These are phyloP conservation scores for Bubo bubo DNA, from an alignment of 2,113 vertebrate genomes.

Conservation along the genomic window DNA sequence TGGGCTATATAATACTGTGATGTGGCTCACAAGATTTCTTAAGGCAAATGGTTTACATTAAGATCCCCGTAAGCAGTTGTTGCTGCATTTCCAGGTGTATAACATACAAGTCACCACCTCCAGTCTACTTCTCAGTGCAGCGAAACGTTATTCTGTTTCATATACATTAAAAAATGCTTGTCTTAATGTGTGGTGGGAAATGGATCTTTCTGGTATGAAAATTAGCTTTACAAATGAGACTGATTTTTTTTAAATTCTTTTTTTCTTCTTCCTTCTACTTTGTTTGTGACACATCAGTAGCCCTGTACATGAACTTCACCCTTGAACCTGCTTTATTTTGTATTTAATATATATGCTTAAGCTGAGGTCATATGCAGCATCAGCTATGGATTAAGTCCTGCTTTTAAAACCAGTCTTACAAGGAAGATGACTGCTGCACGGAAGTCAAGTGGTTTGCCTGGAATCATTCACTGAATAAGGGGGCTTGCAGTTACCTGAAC, in stretches of 20 bases:
- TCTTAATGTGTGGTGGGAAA: background rate
- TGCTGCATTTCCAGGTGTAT: background rate
- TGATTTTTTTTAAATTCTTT: background rate
- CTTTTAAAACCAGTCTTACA: conserved; percentile 1
- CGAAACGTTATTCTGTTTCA: background rate
- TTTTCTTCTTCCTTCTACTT: background rate
- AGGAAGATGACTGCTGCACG: background rate
- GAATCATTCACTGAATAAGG: background rate
- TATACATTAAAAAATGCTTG: background rate
- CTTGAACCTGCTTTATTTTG: background rate
- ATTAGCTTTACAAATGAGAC: background rate
- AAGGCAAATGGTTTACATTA: background rate
- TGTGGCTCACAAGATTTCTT: background rate
- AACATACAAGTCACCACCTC: accelerated
- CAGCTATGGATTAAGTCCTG: background rate
- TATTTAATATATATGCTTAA: conserved; percentile 19
- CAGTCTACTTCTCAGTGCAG: background rate
- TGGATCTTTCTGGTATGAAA: background rate
- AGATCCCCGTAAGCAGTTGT: background rate
- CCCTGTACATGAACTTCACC: background rate
- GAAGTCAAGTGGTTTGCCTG: background rate
- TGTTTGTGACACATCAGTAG: background rate
- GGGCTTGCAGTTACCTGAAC: background rate
- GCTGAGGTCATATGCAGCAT: background rate
- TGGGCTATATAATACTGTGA: background rate